Conservation (phyloP, 2,888 invertebrate species). For the Nemotelus nigrinus region DNA sequence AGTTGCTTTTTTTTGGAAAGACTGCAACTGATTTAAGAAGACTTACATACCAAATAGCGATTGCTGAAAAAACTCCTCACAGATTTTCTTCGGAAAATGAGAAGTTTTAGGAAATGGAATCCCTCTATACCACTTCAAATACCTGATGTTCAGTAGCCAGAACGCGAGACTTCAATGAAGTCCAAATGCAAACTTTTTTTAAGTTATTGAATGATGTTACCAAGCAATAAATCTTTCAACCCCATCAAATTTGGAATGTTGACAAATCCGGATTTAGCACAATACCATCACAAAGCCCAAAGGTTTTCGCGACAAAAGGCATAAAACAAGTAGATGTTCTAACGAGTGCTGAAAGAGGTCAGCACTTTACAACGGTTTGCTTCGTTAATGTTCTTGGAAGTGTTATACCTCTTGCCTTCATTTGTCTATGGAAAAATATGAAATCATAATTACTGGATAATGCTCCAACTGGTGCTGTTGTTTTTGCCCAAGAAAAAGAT, state of each 20-base stretch:
- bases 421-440: constrained; percentile 5
- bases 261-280: constrained; percentile 63
- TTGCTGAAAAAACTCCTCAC: background rate
- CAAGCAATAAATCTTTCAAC: background rate
- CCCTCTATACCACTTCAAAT: background rate
- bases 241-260: constrained; percentile 58
- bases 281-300: constrained; percentile 54
- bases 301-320: constrained; percentile 59
- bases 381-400: constrained; percentile 55
- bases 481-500: constrained; percentile 8
- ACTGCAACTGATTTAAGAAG: no score
- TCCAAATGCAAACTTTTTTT: no score
- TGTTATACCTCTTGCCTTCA: constrained; percentile 57
- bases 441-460: constrained; percentile 46
- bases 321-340: constrained; percentile 56
- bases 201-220: no score
- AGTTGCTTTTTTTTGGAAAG: no score
- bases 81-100: background rate
- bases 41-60: no score
- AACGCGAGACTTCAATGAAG: background rate
- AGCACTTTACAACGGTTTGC: constrained; percentile 58
- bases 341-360: constrained; percentile 61
- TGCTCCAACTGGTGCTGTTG: constrained; percentile 57
- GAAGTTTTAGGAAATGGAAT: background rate
- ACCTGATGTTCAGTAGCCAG: background rate